phyloP scores from a whole-genome alignment of 2,113 vertebrate species.

The Hyperopisus bebe region DNA sequence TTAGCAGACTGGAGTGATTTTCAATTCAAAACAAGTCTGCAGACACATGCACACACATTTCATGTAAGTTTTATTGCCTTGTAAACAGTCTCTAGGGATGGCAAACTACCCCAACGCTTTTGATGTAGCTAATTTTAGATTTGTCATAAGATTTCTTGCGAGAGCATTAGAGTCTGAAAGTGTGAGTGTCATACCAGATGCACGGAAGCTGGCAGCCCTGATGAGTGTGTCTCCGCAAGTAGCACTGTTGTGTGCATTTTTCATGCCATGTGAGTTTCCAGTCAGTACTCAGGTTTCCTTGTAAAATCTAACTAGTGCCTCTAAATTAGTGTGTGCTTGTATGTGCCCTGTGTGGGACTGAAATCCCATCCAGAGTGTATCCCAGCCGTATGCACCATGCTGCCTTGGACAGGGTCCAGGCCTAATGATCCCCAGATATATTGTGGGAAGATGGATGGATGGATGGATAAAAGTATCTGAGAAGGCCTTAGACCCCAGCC shows the following conservation, averaged over 20 bases:
- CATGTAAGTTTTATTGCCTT: too few relatives aligned
- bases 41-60: too few relatives aligned
- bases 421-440: background rate
- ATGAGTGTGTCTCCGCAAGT: background rate
- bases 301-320: background rate
- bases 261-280: background rate
- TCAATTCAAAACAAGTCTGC: too few relatives aligned
- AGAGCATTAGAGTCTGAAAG: too few relatives aligned
- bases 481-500: too few relatives aligned
- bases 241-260: background rate
- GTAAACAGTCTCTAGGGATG: too few relatives aligned
- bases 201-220: too few relatives aligned
- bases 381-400: background rate
- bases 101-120: too few relatives aligned
- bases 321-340: background rate
- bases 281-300: background rate
- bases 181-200: too few relatives aligned
- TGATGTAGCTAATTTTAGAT: too few relatives aligned
- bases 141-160: too few relatives aligned
- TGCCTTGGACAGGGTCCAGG: background rate
- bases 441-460: background rate
- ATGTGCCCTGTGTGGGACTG: background rate
- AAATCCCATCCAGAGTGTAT: background rate
- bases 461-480: background rate
- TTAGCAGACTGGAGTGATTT: too few relatives aligned